phyloP scores from a whole-genome alignment of 2,797 vertebrate genomes.

The Melopsittacus undulatus region DNA sequence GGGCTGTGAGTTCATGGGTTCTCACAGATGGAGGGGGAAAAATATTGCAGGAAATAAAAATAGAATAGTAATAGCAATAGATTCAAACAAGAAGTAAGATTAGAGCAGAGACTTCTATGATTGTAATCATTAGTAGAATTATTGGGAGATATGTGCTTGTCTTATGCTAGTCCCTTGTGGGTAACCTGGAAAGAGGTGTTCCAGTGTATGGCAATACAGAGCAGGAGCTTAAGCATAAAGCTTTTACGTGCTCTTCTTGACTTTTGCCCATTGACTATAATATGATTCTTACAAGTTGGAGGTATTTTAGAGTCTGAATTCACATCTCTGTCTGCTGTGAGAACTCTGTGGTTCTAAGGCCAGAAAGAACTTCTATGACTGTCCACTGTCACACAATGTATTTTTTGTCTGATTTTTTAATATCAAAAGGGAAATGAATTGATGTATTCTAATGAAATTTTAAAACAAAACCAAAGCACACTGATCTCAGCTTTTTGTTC shows the following conservation, averaged over 20 bases:
- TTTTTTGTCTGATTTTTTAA: not conserved
- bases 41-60: not conserved
- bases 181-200: not conserved
- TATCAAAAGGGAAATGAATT: not conserved
- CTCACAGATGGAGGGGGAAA: not conserved
- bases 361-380: not conserved
- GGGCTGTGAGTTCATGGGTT: not conserved
- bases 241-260: not conserved
- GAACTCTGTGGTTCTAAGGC: not conserved
- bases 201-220: not conserved
- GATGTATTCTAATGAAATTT: not conserved
- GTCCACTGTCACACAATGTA: not conserved
- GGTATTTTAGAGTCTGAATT: not conserved
- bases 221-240: not conserved
- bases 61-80: not conserved
- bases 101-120: not conserved
- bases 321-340: not conserved
- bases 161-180: not conserved
- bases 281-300: not conserved
- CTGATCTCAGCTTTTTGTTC: not conserved
- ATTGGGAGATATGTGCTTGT: not conserved
- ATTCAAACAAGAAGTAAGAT: not conserved
- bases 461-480: not conserved
- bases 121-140: not conserved
- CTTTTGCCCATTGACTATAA: not conserved